Base-by-base conservation (phyloP, 2,113 vertebrate genomes). In the Callipepla californica region DNA sequence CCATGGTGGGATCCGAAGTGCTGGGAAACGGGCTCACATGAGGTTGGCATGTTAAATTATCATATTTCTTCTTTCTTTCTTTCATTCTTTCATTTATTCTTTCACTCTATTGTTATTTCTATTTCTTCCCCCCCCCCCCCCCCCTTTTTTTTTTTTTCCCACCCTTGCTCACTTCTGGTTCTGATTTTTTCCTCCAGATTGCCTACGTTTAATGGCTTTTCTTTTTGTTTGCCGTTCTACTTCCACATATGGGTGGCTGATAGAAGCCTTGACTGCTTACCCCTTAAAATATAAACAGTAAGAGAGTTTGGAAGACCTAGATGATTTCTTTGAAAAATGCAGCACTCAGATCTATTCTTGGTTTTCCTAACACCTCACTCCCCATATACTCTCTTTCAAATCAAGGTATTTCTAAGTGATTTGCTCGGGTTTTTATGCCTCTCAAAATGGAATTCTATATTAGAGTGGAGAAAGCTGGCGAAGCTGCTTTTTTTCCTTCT, bases 161-260 rank as follows among this genome's bases (percentile, higher is more conserved):
- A 84, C 36, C 36, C 36, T 36, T 36, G 85, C 68, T 70, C 45
- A 47, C 90, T 34, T 92, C 80, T 95, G 69, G 59, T 96, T 81
- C 85, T 95, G 80, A 94, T 96, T 96, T 93, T 89, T 19, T 11
- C 40, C 69, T 28, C 88, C 70, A 70, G 50, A 81, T 96, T 13
- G 9, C 90, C 73, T 92, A 81, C 67, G 22, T 95, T 70, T 96
- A 94, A 94, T 65, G 78, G 38, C 76, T 97, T 97, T 96, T 85
- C 7, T 66, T 95, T 97, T 96, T 96, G 87, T 95, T 94, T 95
- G 78, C 65, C 91, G 48, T 80, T 94, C 68, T 45, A 19, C 76
- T 90, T 97, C 5, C 3, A 51, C 70, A 81, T 50, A 4, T 74
- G 50, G 65, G 26, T 92, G 94, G 93, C 81, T 5, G n/a, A 92